These are phyloP conservation scores for Acipenser ruthenus DNA, from an alignment of 2,797 vertebrate species.

Conservation along the genomic window DNA sequence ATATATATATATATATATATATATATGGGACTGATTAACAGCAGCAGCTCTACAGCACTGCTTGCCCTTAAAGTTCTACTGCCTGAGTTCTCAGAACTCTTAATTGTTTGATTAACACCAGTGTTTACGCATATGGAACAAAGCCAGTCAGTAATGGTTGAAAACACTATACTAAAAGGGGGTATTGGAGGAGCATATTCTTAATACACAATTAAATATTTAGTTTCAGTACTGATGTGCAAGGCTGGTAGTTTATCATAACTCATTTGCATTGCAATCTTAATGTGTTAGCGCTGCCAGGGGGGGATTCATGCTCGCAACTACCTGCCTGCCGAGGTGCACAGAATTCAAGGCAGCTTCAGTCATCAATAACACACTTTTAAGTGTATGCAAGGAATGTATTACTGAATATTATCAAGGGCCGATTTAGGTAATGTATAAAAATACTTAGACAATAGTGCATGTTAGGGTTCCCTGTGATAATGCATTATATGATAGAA, in stretches of 20 bases:
- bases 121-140: slow-evolving; percentile 5
- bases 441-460: not conserved
- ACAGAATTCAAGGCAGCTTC: slow-evolving; percentile 38
- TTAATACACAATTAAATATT: slow-evolving; percentile 9
- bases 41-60: too few species aligned
- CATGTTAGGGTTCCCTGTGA: not conserved
- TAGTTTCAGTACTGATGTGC: slow-evolving; percentile 47
- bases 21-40: too few species aligned
- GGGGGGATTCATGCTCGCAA: slow-evolving; percentile 59
- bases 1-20: too few species aligned
- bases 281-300: slow-evolving; percentile 55
- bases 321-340: slow-evolving; percentile 29
- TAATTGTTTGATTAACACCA: not conserved
- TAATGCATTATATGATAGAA: not conserved
- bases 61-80: too few species aligned
- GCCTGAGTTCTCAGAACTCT: too few species aligned
- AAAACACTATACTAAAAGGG: not conserved
- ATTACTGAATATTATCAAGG: slow-evolving; percentile 7
- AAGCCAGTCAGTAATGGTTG: not conserved
- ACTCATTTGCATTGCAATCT: slow-evolving; percentile 67
- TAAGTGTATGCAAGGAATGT: slow-evolving; percentile 13
- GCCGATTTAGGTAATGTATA: slow-evolving; percentile 6
- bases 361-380: slow-evolving; percentile 21
- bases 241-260: slow-evolving; percentile 44
- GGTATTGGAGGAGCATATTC: too few species aligned